Evolutionary conservation across 2,888 invertebrate species (phyloP).

Genomic region (Drosophila subsilvestris): DNA sequence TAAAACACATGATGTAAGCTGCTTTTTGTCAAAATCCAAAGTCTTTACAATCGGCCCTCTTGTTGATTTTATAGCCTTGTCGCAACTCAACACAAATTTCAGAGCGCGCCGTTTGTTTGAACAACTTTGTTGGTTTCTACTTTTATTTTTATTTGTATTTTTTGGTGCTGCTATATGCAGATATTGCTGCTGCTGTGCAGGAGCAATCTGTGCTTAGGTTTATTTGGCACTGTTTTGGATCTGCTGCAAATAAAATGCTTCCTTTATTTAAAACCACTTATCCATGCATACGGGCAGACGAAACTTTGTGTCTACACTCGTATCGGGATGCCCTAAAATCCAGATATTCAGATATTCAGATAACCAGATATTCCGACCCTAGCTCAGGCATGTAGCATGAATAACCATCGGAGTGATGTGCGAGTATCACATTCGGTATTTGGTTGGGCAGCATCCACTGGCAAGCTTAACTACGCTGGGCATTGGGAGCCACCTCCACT

Average conservation of each 20-base stretch:
- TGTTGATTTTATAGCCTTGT: slow-evolving; percentile 59
- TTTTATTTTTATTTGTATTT: slow-evolving; percentile 18
- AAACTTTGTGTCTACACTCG: slow-evolving; percentile 61
- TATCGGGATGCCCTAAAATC: too few species aligned
- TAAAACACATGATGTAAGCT: slow-evolving; percentile 11
- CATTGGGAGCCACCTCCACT: too few species aligned
- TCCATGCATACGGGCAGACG: slow-evolving; percentile 60
- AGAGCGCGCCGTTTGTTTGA: slow-evolving; percentile 61
- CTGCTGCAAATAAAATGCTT: slow-evolving; percentile 67
- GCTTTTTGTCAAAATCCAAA: slow-evolving; percentile 10
- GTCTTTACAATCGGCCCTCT: slow-evolving; percentile 49
- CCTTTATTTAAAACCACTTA: slow-evolving; percentile 69
- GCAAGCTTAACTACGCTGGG: background rate
- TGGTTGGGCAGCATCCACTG: background rate
- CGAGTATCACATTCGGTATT: background rate
- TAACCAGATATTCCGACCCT: too few species aligned
- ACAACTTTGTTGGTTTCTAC: slow-evolving; percentile 56
- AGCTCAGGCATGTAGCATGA: too few species aligned
- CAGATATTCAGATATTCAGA: too few species aligned
- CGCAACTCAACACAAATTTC: slow-evolving; percentile 62
- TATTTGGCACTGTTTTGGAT: slow-evolving; percentile 59
- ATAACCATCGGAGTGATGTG: slow-evolving; percentile 29
- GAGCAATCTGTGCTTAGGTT: slow-evolving; percentile 70
- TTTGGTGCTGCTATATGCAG: slow-evolving; percentile 23
- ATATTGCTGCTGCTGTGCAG: slow-evolving; percentile 39